Evolutionary conservation across 2,888 invertebrate species (phyloP), one percentile per base, ranked within the genome.

Genomic region (Rhagonycha fulva): DNA sequence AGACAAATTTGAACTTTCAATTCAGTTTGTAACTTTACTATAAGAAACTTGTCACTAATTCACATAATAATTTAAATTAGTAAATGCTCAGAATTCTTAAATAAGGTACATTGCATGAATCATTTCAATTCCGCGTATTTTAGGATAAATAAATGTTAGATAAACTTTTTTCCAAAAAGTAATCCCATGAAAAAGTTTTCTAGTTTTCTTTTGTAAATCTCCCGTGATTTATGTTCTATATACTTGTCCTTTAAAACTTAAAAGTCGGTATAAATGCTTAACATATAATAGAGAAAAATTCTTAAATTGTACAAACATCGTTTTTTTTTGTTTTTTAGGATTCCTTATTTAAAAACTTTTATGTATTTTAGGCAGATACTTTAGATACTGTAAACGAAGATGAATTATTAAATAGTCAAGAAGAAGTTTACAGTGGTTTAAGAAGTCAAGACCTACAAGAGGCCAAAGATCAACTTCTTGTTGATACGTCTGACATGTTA

Each of bases 401-500:
- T 70, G 89, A 90, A 81, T 83, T 87, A 14, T 81, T 86, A 67
- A 87, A 84, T n/a, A 89, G 88, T 74, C 88, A 88, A 74, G 89
- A 89, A 74, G 90, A 90, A 82, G 89, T 89, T n/a, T 90, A 91
- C 84, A 89, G 89, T 82, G 93, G 93, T 5, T 85, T 93, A 74
- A 86, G 92, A 73, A 91, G 92, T 76, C 92, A 93, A 85, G 93
- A 93, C 83, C 87, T 93, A 47, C 92, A 93, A 83, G 93, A 93
- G 85, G 92, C 92, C 47, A 93, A 93, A 85, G 93, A 93, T 84
- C 91, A 92, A 83, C 87, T 93, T 71, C 86, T 93, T 47, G 92
- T 93, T 24, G 93, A 93, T 85, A 93, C 93, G 3, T 92, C 93
- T 7, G 93, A 93, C 85, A 93, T 93, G 93, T 88, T 93, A 66